A percentile compares a stretch with the other conserved stretches of the same genome.
Evolutionary conservation across 1,140 invertebrate genomes (phyloP).

Genomic region (Drosophila sechellia): DNA sequence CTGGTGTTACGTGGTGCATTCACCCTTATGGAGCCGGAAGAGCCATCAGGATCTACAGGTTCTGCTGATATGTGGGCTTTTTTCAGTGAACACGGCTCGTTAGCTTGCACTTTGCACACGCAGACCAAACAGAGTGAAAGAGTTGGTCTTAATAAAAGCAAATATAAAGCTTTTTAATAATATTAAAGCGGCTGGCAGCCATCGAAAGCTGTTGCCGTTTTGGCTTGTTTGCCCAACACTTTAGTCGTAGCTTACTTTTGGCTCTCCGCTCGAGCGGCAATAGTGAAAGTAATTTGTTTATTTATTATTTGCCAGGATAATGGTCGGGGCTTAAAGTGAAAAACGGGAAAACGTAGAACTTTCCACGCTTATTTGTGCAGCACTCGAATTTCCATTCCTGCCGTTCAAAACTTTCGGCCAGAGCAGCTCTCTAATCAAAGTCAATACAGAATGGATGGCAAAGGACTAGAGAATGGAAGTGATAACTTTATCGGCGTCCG

Average conservation of each 20-base stretch:
- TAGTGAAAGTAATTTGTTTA: conserved; percentile 52
- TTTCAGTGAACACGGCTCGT: conserved; percentile 29
- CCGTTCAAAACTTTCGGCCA: conserved; percentile 25
- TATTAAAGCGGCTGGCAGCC: conserved; percentile 34
- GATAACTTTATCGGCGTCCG: conserved; percentile 71
- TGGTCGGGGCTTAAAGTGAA: conserved; percentile 22
- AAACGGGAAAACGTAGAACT: conserved; percentile 18
- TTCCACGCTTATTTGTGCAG: conserved; percentile 57
- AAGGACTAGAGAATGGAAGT: conserved; percentile 15
- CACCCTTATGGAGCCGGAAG: conserved; percentile 2
- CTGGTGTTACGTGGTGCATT: conserved; percentile 1
- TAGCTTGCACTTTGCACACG: conserved; percentile 37
- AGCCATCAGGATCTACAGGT: conserved; percentile 9
- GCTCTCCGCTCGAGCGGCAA: conserved; percentile 5
- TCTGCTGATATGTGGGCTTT: conserved; percentile 8
- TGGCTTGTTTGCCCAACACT: conserved; percentile 57
- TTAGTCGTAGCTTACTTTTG: conserved; percentile 15
- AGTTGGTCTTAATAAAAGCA: conserved; percentile 1
- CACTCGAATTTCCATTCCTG: conserved; percentile 44
- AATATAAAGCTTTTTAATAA: conserved; percentile 41
- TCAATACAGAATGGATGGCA: conserved; percentile 7
- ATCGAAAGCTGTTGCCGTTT: conserved; percentile 18
- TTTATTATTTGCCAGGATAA: conserved; percentile 51
- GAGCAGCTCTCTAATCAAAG: conserved; percentile 15
- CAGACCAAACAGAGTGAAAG: conserved; percentile 2